Evolutionary conservation across 1,140 invertebrate species (phyloP), one percentile per base, ranked within the genome.

Genomic region (Platyura marginata): DNA sequence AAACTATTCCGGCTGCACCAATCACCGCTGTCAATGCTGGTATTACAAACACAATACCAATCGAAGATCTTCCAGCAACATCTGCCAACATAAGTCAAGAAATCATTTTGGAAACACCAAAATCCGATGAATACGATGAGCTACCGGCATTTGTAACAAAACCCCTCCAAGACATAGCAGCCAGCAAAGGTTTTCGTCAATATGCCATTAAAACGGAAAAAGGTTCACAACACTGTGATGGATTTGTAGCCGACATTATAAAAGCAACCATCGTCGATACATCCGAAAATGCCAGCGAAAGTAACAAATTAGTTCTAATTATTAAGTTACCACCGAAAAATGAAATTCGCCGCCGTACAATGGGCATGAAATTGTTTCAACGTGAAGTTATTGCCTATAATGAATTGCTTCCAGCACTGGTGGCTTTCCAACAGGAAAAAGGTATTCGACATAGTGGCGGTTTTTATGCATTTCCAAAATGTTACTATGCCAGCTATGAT

Each of bases 391-490:
- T 18, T 6, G 34, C 16, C 5, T 36, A 11, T n/a, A 36, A 36
- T 36, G 15, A 36, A 36, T 5, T 43, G 21, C n/a, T 42, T 9
- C 41, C 41, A 6, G 33, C 19, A n/a, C 34, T 42, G 6, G 29
- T 21, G 11, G 4, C 20, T 15, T 42, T 42, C 15, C 41, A 42
- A 35, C 19, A 21, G 18, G 41, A 42, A 4, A 42, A 35, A n/a
- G 32, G 32, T 21, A 19, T 42, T 10, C 16, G 3, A 25, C 3
- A 33, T 10, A 9, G 9, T 18, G n/a, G 25, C 13, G 33, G 34
- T 29, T 44, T 44, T 21, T 29, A 18, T 13, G 16, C 22, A 16
- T 44, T 44, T 20, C 42, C 42, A 32, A 44, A 44, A 39, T 15
- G 16, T 19, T 44, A 44, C 22, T 25, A 19, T 6, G 21, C 21